A percentile compares a stretch with the other conserved stretches of the same genome.
These are phyloP conservation scores for Ptiloglossa arizonensis DNA, from an alignment of 1,140 invertebrate species.

Conservation along the genomic window DNA sequence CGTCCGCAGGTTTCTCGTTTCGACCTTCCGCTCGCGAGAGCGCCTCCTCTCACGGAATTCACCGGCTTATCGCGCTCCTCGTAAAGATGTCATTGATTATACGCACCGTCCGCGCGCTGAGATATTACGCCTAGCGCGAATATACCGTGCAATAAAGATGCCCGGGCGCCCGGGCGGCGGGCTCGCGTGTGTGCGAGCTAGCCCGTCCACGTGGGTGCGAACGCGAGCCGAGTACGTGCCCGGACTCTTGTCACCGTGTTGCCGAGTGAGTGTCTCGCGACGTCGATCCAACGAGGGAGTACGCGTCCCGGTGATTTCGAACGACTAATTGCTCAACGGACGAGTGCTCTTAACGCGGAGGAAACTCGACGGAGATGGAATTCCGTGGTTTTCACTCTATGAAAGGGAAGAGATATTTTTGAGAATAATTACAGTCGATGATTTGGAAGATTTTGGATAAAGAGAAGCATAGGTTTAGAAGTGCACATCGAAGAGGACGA, in stretches of 20 bases:
- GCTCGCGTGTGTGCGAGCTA: not conserved
- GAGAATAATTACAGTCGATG: too few relatives aligned
- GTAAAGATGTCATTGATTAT: slow-evolving; percentile 73
- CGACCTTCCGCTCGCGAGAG: slow-evolving; percentile 8
- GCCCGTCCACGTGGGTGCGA: slow-evolving; percentile 2
- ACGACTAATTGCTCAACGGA: slow-evolving; percentile 42
- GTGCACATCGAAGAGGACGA: too few relatives aligned
- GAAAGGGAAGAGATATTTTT: not conserved
- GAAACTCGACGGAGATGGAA: too few relatives aligned
- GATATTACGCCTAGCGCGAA: slow-evolving; percentile 64
- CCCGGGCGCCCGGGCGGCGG: slow-evolving; percentile 9
- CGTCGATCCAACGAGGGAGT: slow-evolving; percentile 30
- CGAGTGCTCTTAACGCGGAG: not conserved
- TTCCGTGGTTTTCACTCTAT: too few relatives aligned
- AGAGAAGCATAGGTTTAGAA: too few relatives aligned
- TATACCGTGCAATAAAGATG: slow-evolving; percentile 65
- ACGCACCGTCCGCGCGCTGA: slow-evolving; percentile 54
- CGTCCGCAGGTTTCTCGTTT: not conserved
- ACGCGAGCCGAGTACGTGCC: slow-evolving; percentile 18
- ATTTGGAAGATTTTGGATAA: too few relatives aligned
- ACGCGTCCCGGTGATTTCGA: slow-evolving; percentile 22
- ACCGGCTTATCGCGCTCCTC: slow-evolving; percentile 62
- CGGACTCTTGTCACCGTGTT: slow-evolving; percentile 6
- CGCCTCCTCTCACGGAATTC: slow-evolving; percentile 46
- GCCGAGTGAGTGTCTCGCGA: slow-evolving; percentile 56